Evolutionary conservation across 2,113 vertebrate species (phyloP).

Genomic region (Macrotus californicus): DNA sequence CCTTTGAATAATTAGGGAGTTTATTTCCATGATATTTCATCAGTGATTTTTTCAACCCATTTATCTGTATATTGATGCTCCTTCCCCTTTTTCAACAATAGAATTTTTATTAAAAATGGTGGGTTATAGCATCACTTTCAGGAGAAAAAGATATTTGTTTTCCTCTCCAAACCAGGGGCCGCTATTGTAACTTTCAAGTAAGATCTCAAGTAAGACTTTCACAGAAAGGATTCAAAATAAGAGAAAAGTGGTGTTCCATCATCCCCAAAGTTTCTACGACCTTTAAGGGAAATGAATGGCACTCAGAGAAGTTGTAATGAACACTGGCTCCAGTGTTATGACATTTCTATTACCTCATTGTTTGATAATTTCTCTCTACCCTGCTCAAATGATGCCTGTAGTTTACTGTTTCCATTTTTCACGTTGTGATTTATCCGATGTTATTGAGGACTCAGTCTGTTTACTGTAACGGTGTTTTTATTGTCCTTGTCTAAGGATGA

Average conservation of each 20-base stretch:
- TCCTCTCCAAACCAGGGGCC: not conserved
- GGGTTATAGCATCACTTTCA: not conserved
- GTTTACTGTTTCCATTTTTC: slow-evolving; percentile 49
- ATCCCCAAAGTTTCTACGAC: slow-evolving; percentile 42
- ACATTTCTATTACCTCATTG: slow-evolving; percentile 62
- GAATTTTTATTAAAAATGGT: not conserved
- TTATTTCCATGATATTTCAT: not conserved
- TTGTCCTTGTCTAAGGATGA: slow-evolving; percentile 70
- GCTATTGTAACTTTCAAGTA: not conserved
- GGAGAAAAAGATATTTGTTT: slow-evolving; percentile 16
- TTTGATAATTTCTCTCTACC: slow-evolving; percentile 52
- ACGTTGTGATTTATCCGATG: slow-evolving; percentile 61
- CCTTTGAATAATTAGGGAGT: not conserved
- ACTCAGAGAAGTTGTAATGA: slow-evolving; percentile 36
- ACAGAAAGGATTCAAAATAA: not conserved
- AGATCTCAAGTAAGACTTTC: not conserved
- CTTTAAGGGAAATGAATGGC: slow-evolving; percentile 26
- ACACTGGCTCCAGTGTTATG: slow-evolving; percentile 6
- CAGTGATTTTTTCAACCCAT: not conserved
- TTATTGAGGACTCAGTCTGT: slow-evolving; percentile 53
- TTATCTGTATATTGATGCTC: not conserved
- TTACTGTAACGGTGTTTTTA: slow-evolving; percentile 76
- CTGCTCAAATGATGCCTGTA: not conserved
- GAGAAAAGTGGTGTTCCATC: not conserved
- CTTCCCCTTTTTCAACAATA: not conserved